Percentiles rank a stretch among this genome's conserved stretches.
Evolutionary conservation across 2,888 invertebrate genomes (phyloP).

Genomic region (Pomacea canaliculata): DNA sequence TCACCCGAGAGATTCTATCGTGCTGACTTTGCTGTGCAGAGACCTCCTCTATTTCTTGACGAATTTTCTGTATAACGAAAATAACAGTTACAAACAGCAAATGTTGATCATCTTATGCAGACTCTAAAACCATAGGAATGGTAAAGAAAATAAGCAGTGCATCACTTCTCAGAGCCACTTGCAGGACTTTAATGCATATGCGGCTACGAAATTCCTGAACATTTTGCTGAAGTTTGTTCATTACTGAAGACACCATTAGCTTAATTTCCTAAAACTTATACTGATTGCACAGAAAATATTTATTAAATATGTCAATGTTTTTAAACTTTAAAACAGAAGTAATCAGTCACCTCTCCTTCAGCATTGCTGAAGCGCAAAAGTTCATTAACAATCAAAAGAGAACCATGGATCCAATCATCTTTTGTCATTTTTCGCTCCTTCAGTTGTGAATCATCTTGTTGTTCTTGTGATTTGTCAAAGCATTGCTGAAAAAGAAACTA

Average conservation of each 20-base stretch:
- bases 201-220: too few species aligned
- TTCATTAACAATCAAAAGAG: slow-evolving; percentile 92
- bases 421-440: slow-evolving; percentile 80
- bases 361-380: slow-evolving; percentile 90
- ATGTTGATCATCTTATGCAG: too few species aligned
- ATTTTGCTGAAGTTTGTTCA: too few species aligned
- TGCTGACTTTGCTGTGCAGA: slow-evolving; percentile 67
- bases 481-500: slow-evolving; percentile 78
- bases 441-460: slow-evolving; percentile 78
- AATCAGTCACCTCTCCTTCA: slow-evolving; percentile 69
- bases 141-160: too few species aligned
- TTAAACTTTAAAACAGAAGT: neutral
- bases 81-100: too few species aligned
- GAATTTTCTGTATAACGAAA: slow-evolving; percentile 53
- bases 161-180: too few species aligned
- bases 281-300: neutral
- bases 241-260: too few species aligned
- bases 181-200: too few species aligned
- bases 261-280: too few species aligned
- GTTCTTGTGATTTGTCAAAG: slow-evolving; percentile 87
- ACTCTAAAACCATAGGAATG: too few species aligned
- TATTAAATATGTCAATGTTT: neutral
- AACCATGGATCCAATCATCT: slow-evolving; percentile 94
- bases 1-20: slow-evolving; percentile 63
- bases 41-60: slow-evolving; percentile 69